Conservation (phyloP, 2,113 vertebrate species). For the Forbesichthys agassizii region DNA sequence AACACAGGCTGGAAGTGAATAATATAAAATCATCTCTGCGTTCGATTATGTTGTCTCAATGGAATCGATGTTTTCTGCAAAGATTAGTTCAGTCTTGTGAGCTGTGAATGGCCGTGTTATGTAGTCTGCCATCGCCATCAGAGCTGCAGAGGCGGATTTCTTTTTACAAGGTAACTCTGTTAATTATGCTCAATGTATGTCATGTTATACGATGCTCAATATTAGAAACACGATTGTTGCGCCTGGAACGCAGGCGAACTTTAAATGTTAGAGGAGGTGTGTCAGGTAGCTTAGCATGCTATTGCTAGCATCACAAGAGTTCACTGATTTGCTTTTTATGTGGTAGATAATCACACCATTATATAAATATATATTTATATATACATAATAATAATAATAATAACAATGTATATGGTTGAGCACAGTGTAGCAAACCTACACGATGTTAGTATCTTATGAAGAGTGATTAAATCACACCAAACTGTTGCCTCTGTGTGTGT, state of each 20-base stretch:
- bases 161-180: neutral
- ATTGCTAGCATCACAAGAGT: slow-evolving; percentile 25
- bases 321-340: neutral
- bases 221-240: neutral
- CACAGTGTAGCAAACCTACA: no score
- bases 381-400: no score
- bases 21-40: slow-evolving; percentile 57
- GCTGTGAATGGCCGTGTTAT: slow-evolving; percentile 35
- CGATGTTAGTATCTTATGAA: no score
- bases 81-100: slow-evolving; percentile 49
- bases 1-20: neutral
- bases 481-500: neutral
- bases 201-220: neutral
- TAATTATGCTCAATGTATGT: neutral
- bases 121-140: slow-evolving; percentile 27
- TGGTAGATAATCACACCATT: neutral
- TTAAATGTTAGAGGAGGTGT: neutral
- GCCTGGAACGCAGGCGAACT: neutral
- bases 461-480: no score
- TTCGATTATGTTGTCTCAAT: slow-evolving; percentile 22
- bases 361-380: no score
- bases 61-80: slow-evolving; percentile 49
- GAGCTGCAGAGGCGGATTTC: slow-evolving; percentile 54
- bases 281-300: slow-evolving; percentile 48
- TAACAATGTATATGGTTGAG: no score